Percentiles rank a stretch among this genome's conserved stretches.
phyloP scores from a whole-genome alignment of 2,113 vertebrate genomes.

The Syngnathus typhle region DNA sequence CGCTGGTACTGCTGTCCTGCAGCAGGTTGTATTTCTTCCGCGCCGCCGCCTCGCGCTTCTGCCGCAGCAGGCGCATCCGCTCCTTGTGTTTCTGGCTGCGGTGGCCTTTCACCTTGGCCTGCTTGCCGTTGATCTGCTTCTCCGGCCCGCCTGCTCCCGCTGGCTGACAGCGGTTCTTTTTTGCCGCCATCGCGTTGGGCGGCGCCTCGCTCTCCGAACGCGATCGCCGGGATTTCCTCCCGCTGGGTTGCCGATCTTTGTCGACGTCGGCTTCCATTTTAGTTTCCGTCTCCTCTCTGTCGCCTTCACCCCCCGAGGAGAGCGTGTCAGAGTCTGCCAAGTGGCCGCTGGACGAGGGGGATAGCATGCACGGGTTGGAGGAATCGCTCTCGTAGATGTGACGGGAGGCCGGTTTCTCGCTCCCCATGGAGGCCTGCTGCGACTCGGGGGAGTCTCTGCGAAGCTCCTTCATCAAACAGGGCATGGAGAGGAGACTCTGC shows the following conservation, averaged over 20 bases:
- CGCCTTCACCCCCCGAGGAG: constrained; percentile 87
- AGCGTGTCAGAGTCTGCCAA: constrained; percentile 93
- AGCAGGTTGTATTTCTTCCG: constrained; percentile 95
- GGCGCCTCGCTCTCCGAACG: constrained; percentile 86
- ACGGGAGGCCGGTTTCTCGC: constrained; percentile 71
- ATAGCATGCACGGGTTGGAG: constrained; percentile 93
- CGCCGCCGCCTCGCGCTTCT: constrained; percentile 92
- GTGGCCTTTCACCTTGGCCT: constrained; percentile 83
- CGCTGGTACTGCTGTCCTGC: constrained; percentile 98
- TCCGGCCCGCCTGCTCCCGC: constrained; percentile 67
- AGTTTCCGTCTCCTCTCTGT: constrained; percentile 51
- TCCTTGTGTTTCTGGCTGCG: constrained; percentile 97
- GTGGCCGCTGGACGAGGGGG: constrained; percentile 94
- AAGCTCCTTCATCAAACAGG: constrained; percentile 92
- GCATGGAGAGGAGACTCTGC: constrained; percentile 85
- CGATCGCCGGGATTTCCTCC: constrained; percentile 85
- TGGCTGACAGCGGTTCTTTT: constrained; percentile 87
- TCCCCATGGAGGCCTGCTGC: constrained; percentile 80
- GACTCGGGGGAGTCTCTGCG: constrained; percentile 87
- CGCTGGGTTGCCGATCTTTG: constrained; percentile 41
- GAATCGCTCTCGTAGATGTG: constrained; percentile 90
- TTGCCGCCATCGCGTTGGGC: constrained; percentile 87
- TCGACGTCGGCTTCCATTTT: constrained; percentile 61
- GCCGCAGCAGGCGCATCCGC: constrained; percentile 85
- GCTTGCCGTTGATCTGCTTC: constrained; percentile 84